Percentiles rank a stretch among this genome's conserved stretches.
phyloP scores from a whole-genome alignment of 2,888 invertebrate genomes.

The Nowickia ferox region DNA sequence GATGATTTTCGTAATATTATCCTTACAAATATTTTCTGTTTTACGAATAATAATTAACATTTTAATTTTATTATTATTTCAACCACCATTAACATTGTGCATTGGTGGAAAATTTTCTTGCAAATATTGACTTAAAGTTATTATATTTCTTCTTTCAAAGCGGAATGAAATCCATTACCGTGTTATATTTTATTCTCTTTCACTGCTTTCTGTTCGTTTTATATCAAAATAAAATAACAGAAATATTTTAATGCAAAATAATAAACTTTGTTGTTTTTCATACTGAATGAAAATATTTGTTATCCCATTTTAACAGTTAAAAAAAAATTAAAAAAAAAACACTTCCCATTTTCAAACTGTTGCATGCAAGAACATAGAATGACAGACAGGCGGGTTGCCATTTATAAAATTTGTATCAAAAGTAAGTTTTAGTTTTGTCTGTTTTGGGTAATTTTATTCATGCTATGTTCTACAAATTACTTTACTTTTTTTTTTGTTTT shows the following conservation, averaged over 20 bases:
- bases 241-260: slow-evolving; percentile 31
- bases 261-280: slow-evolving; percentile 57
- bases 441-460: slow-evolving; percentile 72
- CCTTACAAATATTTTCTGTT: background rate
- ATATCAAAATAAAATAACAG: background rate
- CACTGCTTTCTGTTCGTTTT: background rate
- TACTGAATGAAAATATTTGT: slow-evolving; percentile 51
- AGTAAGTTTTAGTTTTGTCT: slow-evolving; percentile 79
- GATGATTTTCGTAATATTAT: background rate
- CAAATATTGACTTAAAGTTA: slow-evolving; percentile 70
- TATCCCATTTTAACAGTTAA: background rate
- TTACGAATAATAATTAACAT: slow-evolving; percentile 56
- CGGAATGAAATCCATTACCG: slow-evolving; percentile 16
- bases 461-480: slow-evolving; percentile 28
- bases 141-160: slow-evolving; percentile 42
- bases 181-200: slow-evolving; percentile 17
- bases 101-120: slow-evolving; percentile 54
- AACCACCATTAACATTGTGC: slow-evolving; percentile 50
- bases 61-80: slow-evolving; percentile 64
- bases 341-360: background rate
- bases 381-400: slow-evolving; percentile 17
- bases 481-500: background rate
- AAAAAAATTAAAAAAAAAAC: slow-evolving; percentile 20
- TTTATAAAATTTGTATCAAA: slow-evolving; percentile 73
- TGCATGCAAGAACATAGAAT: background rate